These are phyloP conservation scores for Ammospiza nelsoni DNA, from an alignment of 2,113 vertebrate species.

Conservation along the genomic window DNA sequence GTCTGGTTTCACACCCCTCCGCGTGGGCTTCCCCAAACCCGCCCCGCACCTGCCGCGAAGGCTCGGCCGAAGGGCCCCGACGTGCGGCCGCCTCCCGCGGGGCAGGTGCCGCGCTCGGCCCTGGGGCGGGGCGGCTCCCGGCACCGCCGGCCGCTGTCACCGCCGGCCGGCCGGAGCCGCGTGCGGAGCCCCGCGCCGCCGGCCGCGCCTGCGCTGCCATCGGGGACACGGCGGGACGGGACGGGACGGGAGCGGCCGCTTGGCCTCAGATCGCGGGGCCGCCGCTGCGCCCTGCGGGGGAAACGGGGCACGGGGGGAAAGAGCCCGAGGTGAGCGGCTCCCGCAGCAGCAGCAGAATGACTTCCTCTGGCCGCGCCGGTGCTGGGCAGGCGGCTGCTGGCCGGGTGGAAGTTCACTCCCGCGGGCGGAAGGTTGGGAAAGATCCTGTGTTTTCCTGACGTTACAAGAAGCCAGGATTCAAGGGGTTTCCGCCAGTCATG, in stretches of 20 bases:
- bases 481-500: neutral
- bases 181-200: neutral
- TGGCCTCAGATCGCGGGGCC: rapidly evolving
- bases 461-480: neutral
- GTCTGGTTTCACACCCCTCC: neutral
- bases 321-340: neutral
- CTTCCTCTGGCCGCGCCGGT: neutral
- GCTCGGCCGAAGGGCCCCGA: neutral
- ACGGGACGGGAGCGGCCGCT: neutral
- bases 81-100: neutral
- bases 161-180: rapidly evolving
- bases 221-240: neutral
- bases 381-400: neutral
- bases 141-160: neutral
- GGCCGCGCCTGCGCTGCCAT: neutral
- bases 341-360: rapidly evolving
- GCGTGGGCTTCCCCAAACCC: neutral
- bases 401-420: neutral
- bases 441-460: neutral
- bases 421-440: neutral
- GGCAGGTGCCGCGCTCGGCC: neutral
- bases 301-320: neutral
- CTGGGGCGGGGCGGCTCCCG: neutral
- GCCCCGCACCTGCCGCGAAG: neutral
- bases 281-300: neutral